Conservation (phyloP, 2,888 invertebrate genomes). For the Callyntrura sp. region DNA sequence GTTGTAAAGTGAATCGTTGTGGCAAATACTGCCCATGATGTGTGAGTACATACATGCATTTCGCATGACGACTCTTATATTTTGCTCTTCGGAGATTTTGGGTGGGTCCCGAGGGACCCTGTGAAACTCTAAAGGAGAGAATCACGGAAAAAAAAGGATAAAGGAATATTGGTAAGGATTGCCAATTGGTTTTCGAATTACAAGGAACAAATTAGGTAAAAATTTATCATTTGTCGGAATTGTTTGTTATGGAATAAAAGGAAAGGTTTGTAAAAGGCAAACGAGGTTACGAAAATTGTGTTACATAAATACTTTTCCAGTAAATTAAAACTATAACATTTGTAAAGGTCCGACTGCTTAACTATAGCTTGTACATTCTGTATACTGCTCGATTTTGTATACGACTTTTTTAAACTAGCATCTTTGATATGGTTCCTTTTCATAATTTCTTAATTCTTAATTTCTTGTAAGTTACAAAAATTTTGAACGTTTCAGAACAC, state of each 20-base stretch:
- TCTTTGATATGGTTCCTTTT: slow-evolving; percentile 75
- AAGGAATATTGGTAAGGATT: background rate
- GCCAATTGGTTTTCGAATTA: slow-evolving; percentile 49
- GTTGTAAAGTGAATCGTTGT: too few relatives aligned
- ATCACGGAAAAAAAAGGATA: slow-evolving; percentile 75
- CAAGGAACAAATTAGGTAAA: slow-evolving; percentile 6
- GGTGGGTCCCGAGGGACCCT: slow-evolving; percentile 80
- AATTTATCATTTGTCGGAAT: slow-evolving; percentile 14
- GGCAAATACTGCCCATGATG: background rate
- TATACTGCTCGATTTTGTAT: slow-evolving; percentile 77
- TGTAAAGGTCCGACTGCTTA: slow-evolving; percentile 71
- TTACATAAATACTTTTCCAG: slow-evolving; percentile 74
- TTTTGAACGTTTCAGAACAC: slow-evolving; percentile 64
- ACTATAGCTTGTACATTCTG: slow-evolving; percentile 72
- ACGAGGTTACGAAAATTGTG: slow-evolving; percentile 46
- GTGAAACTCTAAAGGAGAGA: slow-evolving; percentile 70
- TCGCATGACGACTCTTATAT: slow-evolving; percentile 56
- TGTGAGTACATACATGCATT: slow-evolving; percentile 52
- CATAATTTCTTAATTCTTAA: slow-evolving; percentile 57
- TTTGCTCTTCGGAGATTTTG: slow-evolving; percentile 83
- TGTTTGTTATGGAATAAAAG: background rate
- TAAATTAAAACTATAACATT: slow-evolving; percentile 70
- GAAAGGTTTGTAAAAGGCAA: slow-evolving; percentile 44
- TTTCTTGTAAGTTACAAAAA: slow-evolving; percentile 55
- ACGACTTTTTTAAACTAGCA: slow-evolving; percentile 70